Evolutionary conservation across 2,888 invertebrate species (phyloP).

Genomic region (Nemapogon koenigi): DNA sequence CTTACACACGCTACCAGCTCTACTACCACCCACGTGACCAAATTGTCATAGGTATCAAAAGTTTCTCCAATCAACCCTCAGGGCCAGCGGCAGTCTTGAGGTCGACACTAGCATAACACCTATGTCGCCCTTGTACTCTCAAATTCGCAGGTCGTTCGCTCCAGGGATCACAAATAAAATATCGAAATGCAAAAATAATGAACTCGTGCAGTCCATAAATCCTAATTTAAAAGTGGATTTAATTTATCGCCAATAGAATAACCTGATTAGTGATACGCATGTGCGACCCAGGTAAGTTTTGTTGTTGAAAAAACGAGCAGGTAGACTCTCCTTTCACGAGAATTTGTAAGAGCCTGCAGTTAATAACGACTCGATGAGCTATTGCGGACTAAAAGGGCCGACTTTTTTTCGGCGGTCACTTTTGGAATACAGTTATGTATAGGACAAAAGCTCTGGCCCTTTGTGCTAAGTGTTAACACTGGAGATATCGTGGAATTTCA

Average conservation of each 20-base stretch:
- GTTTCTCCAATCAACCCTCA: no score
- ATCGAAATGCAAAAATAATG: conserved; percentile 14
- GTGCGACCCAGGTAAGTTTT: conserved; percentile 14
- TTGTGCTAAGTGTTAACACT: conserved; percentile 34
- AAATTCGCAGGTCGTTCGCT: no score
- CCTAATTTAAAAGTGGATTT: conserved; percentile 35
- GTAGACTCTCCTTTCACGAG: conserved; percentile 42
- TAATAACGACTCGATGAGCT: not conserved
- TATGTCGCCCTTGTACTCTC: no score
- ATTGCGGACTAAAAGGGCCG: conserved; percentile 20
- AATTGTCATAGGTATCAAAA: not conserved
- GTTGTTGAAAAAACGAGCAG: conserved; percentile 23
- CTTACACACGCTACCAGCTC: conserved; percentile 37
- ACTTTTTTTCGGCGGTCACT: conserved; percentile 46
- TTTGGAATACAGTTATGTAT: conserved; percentile 43
- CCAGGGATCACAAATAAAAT: no score
- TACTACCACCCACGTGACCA: conserved; percentile 22
- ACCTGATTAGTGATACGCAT: conserved; percentile 45
- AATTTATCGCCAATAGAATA: conserved; percentile 47
- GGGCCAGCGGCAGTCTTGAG: not conserved
- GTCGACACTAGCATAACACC: no score
- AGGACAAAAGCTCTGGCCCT: conserved; percentile 23
- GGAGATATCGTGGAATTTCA: conserved; percentile 28
- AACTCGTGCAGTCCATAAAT: conserved; percentile 37
- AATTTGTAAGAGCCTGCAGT: conserved; percentile 20